A percentile compares a stretch with the other conserved stretches of the same genome.
phyloP scores from a whole-genome alignment of 2,888 invertebrate species.

The Thyatira batis region DNA sequence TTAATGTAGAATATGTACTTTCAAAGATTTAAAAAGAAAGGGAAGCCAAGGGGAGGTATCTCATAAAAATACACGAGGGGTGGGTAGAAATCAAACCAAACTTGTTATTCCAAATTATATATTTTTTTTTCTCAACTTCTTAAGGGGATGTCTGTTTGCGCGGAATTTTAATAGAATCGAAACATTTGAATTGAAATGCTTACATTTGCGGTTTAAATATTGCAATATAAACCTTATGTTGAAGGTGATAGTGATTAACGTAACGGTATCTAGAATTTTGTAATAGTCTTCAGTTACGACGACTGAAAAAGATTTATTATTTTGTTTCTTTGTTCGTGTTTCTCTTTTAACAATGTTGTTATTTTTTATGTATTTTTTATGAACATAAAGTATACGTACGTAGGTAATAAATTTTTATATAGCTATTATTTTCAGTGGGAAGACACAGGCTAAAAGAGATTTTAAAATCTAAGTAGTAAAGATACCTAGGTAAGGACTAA shows the following conservation, averaged over 20 bases:
- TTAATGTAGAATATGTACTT: slow-evolving; percentile 18
- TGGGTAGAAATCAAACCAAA: slow-evolving; percentile 50
- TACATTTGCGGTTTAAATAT: slow-evolving; percentile 13
- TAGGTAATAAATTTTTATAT: too few relatives aligned
- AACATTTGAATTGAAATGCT: slow-evolving; percentile 47
- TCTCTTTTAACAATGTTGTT: slow-evolving; percentile 35
- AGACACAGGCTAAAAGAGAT: too few relatives aligned
- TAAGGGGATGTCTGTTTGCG: slow-evolving; percentile 51
- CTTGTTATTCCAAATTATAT: slow-evolving; percentile 71
- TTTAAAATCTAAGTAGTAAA: too few relatives aligned
- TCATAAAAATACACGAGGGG: slow-evolving; percentile 23
- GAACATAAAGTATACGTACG: too few relatives aligned
- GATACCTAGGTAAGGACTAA: too few relatives aligned
- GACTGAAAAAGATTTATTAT: slow-evolving; percentile 63
- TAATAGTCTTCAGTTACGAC: slow-evolving; percentile 4
- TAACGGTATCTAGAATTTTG: neutral
- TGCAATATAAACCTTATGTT: neutral
- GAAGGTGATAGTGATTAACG: neutral
- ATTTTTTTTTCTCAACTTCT: slow-evolving; percentile 58
- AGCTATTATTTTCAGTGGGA: too few relatives aligned
- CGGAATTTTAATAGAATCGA: slow-evolving; percentile 63
- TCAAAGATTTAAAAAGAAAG: slow-evolving; percentile 18
- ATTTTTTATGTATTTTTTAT: slow-evolving; percentile 27
- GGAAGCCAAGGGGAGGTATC: neutral
- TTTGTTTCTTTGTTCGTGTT: slow-evolving; percentile 50